Evolutionary conservation across 2,888 invertebrate species (phyloP).

Genomic region (Lasioglossum pauxillum): DNA sequence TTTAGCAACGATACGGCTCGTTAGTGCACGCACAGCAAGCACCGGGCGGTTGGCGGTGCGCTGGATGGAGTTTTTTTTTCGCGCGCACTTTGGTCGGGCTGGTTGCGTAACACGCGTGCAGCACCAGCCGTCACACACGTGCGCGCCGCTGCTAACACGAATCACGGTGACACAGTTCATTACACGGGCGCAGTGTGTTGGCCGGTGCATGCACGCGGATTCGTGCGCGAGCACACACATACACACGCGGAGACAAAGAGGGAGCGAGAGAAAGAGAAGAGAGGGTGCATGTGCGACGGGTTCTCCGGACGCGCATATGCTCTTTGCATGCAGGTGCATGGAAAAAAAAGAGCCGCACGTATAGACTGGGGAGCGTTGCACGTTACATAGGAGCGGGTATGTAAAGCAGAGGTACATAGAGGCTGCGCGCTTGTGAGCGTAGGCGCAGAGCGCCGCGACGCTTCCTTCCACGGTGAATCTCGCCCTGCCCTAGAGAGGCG

Average conservation of each 20-base stretch:
- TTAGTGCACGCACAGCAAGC: constrained; percentile 21
- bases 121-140: constrained; percentile 35
- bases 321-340: constrained; percentile 24
- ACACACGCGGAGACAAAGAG: not conserved
- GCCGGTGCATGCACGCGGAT: not conserved
- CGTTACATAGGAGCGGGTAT: constrained; percentile 8
- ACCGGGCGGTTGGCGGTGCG: not conserved
- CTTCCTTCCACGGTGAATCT: constrained; percentile 71
- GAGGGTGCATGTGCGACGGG: not conserved
- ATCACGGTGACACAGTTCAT: constrained; percentile 60
- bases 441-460: constrained; percentile 54
- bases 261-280: not conserved
- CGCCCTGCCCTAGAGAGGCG: constrained; percentile 65
- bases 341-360: constrained; percentile 4
- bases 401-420: not conserved
- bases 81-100: constrained; percentile 46
- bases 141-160: constrained; percentile 41
- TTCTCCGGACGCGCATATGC: not conserved
- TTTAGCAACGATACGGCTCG: constrained; percentile 49
- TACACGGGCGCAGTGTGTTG: constrained; percentile 42
- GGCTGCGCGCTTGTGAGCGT: constrained; percentile 18
- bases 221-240: not conserved
- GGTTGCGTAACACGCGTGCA: constrained; percentile 43
- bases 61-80: constrained; percentile 16
- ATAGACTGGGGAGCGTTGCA: constrained; percentile 2